phyloP scores from a whole-genome alignment of 2,888 invertebrate species.

The Drosophila putrida region DNA sequence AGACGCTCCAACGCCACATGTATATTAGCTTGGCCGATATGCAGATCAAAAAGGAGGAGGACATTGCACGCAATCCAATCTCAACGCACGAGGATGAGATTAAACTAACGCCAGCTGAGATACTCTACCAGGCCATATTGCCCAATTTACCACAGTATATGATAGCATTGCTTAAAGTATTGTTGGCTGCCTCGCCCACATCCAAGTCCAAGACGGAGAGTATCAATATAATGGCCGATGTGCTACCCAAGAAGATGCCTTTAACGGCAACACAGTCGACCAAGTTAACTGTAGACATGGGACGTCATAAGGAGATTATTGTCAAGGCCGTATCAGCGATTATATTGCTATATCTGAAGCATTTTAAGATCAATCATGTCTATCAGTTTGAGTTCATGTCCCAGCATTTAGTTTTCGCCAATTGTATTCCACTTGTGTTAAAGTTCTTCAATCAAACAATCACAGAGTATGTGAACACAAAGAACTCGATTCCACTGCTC shows the following conservation, averaged over 20 bases:
- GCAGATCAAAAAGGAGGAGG: conserved; percentile 96
- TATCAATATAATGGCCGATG: conserved; percentile 99
- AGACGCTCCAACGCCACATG: conserved; percentile 94
- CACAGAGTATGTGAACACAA: conserved; percentile 96
- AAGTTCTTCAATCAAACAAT: conserved; percentile 99
- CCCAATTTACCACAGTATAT: conserved; percentile 98
- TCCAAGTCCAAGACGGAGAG: conserved; percentile 99
- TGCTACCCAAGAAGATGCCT: conserved; percentile 98
- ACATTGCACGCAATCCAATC: conserved; percentile 95
- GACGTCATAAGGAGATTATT: conserved; percentile 99
- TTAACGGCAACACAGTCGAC: conserved; percentile 97
- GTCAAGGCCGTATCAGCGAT: conserved; percentile 98
- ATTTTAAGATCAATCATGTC: conserved; percentile 98
- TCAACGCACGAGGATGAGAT: conserved; percentile 93
- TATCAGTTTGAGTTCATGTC: conserved; percentile 99
- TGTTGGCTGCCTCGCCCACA: conserved; percentile 99
- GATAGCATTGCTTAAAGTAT: conserved; percentile 98
- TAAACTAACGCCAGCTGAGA: conserved; percentile 93
- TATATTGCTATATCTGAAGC: conserved; percentile 95
- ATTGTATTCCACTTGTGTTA: conserved; percentile 98
- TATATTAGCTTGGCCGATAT: conserved; percentile 97
- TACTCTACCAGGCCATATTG: conserved; percentile 96
- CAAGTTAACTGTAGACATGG: conserved; percentile 98
- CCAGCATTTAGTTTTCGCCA: conserved; percentile 99
- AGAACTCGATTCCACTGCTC: conserved; percentile 95